Evolutionary conservation across 1,140 invertebrate species (phyloP).

Genomic region (Paramacrobiotus metropolitanus): DNA sequence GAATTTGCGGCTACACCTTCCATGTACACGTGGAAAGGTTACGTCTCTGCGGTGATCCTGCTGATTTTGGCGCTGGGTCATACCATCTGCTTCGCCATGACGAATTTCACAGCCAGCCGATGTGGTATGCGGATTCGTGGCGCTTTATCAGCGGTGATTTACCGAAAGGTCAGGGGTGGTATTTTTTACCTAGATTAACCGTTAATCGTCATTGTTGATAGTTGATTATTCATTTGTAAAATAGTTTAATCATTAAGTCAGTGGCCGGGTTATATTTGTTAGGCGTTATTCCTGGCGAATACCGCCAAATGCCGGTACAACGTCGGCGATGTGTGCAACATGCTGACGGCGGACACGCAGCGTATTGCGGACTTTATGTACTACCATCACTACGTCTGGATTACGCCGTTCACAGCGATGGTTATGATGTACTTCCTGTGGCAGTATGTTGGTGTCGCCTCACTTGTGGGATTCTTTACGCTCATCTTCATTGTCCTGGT

Average conservation of each 20-base stretch:
- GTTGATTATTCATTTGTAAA: no score
- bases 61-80: neutral
- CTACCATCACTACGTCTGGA: conserved; percentile 3
- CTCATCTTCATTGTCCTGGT: neutral
- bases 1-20: neutral
- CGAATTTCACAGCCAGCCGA: neutral
- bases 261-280: no score
- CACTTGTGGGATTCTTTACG: neutral
- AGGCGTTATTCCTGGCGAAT: neutral
- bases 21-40: neutral
- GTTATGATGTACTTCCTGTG: neutral
- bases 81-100: neutral
- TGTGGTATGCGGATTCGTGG: neutral
- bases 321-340: neutral
- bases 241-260: no score
- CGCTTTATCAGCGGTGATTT: neutral
- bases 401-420: neutral
- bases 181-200: no score
- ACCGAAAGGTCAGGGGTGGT: neutral
- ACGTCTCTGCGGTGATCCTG: neutral
- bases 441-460: neutral
- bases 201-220: no score
- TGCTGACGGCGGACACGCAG: neutral
- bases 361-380: neutral
- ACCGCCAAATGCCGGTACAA: neutral